Evolutionary conservation across 2,113 vertebrate species (phyloP), one percentile per base, ranked within the genome.

Genomic region (Geococcyx californianus): DNA sequence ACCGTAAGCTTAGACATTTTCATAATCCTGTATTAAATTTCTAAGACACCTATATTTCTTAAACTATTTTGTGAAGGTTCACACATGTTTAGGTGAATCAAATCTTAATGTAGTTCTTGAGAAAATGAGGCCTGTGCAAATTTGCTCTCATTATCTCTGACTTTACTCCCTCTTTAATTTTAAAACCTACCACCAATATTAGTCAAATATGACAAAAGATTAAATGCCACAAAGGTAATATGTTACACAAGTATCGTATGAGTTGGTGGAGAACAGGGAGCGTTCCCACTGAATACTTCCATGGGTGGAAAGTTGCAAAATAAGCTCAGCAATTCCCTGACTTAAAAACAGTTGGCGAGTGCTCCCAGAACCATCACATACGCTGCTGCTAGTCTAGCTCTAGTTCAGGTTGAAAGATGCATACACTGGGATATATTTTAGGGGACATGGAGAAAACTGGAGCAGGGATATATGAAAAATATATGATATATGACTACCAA

Each of bases 311-410:
- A 72, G 38, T 34, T 11, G 8, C 26, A 63, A 89, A 38, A 13
- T 34, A 17, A 63, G 3, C 19, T 81, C 28, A 33, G 13, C 24
- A 34, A 15, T 58, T 84, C 49, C 33, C 38, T 72, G 16, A 28
- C 33, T 38, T 78, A 19, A 78, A 47, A 62, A 8, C 6, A 7
- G 3, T 33, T 1, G 1, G 7, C 1, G 2, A 2, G 6, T 11
- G 69, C 49, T 88, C 17, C 24, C 0, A 1, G 20, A 60, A 20
- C 5, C 29, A 14, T 18, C 10, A 9, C 3, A 11, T 6, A 7
- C 3, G 2, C 11, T 51, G 29, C 42, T 7, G 1, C 18, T 51
- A 16, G 20, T 58, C 33, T 74, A 16, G 12, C 19, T 70, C 49
- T 58, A 13, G 7, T 24, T 26, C 34, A 16, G 5, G 8, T n/a